These are phyloP conservation scores for Dryococelus australis DNA, from an alignment of 2,888 invertebrate species.

Conservation along the genomic window DNA sequence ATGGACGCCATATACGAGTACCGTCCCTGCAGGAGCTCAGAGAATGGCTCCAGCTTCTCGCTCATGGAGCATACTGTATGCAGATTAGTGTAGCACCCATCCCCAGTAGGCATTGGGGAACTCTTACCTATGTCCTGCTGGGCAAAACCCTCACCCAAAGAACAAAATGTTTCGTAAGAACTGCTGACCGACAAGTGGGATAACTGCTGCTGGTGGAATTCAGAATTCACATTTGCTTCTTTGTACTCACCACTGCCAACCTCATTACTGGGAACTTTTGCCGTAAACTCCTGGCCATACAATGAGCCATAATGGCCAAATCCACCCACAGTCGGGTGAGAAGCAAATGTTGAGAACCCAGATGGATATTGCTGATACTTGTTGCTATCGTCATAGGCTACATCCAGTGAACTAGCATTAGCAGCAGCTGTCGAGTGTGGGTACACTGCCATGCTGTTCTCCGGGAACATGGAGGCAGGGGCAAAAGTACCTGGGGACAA, in stretches of 20 bases:
- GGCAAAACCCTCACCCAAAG: conserved; percentile 33
- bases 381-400: conserved; percentile 34
- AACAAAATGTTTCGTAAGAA: conserved; percentile 36
- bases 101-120: not conserved
- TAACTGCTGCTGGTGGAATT: conserved; percentile 32
- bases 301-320: conserved; percentile 37
- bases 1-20: conserved; percentile 64
- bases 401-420: conserved; percentile 26
- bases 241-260: conserved; percentile 26
- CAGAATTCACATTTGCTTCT: conserved; percentile 22
- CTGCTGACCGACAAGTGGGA: conserved; percentile 3
- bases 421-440: conserved; percentile 27
- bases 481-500: conserved; percentile 32
- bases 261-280: conserved; percentile 26
- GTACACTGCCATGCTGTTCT: conserved; percentile 26
- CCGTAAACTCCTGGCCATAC: conserved; percentile 39
- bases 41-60: conserved; percentile 75
- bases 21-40: conserved; percentile 67
- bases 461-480: conserved; percentile 35
- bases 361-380: conserved; percentile 42
- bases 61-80: conserved; percentile 69
- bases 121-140: conserved; percentile 28
- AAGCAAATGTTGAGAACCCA: conserved; percentile 38
- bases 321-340: conserved; percentile 33
- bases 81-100: conserved; percentile 69